Percentiles rank a stretch among this genome's conserved stretches.
These are phyloP conservation scores for Odiellus spinosus DNA, from an alignment of 2,888 invertebrate genomes.

Conservation along the genomic window DNA sequence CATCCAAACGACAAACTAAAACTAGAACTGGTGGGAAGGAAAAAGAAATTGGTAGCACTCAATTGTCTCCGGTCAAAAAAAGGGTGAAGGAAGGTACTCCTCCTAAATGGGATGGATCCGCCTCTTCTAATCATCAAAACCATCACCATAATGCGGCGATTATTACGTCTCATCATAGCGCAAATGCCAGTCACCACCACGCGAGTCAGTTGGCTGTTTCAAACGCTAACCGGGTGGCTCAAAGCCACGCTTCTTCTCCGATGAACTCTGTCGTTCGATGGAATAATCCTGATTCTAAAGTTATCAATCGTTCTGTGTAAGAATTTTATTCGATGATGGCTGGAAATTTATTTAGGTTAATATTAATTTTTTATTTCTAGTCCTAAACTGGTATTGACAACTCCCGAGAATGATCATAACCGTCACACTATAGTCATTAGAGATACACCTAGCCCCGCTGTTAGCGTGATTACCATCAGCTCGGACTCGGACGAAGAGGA, in stretches of 20 bases:
- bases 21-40: conserved; percentile 15
- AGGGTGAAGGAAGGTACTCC: conserved; percentile 91
- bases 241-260: conserved; percentile 4
- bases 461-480: conserved; percentile 85
- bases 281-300: conserved; percentile 11
- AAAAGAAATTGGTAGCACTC: conserved; percentile 28
- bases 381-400: conserved; percentile 22
- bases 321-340: neutral
- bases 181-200: neutral
- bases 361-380: conserved; percentile 5
- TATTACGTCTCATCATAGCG: neutral
- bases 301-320: conserved; percentile 9
- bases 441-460: conserved; percentile 86
- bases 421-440: conserved; percentile 86
- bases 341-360: neutral
- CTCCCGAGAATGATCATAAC: conserved; percentile 22
- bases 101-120: conserved; percentile 29
- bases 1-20: conserved; percentile 18
- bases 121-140: neutral
- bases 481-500: conserved; percentile 77
- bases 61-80: conserved; percentile 90
- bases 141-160: conserved; percentile 6
- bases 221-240: no score
- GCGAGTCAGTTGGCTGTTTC: no score
- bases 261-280: conserved; percentile 12